Conservation (phyloP, 2,797 vertebrate species). For the Mionectes olivaceus region DNA sequence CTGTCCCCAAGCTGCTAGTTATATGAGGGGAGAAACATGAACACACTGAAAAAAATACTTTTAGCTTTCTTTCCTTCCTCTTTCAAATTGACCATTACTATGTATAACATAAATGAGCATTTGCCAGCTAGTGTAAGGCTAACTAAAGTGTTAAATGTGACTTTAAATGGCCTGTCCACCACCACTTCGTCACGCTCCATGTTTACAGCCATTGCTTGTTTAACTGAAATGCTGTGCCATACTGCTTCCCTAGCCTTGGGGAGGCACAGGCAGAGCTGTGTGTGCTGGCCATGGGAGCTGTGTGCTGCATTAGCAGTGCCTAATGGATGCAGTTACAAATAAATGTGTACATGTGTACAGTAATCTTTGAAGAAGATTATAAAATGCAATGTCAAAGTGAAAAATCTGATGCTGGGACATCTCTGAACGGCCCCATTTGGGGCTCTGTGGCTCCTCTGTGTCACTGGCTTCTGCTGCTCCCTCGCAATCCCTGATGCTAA, state of each 20-base stretch:
- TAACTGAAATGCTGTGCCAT: background rate
- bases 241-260: background rate
- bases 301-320: background rate
- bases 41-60: background rate
- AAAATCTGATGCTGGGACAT: background rate
- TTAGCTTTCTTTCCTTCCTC: background rate
- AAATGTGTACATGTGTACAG: background rate
- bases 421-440: background rate
- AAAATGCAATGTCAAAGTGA: background rate
- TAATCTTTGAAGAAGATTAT: background rate
- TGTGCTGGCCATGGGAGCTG: background rate
- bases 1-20: background rate
- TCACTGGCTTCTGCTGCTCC: background rate
- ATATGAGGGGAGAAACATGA: background rate
- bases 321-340: background rate
- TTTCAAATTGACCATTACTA: background rate
- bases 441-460: fast-evolving
- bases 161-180: constrained; percentile 47
- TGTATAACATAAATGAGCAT: constrained; percentile 44
- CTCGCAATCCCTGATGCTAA: background rate
- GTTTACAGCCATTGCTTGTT: background rate
- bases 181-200: background rate
- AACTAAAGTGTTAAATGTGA: constrained; percentile 66
- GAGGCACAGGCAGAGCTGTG: background rate
- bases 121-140: constrained; percentile 50